Evolutionary conservation across 2,113 vertebrate genomes (phyloP), one percentile per base, ranked within the genome.

Genomic region (Gorilla gorilla): DNA sequence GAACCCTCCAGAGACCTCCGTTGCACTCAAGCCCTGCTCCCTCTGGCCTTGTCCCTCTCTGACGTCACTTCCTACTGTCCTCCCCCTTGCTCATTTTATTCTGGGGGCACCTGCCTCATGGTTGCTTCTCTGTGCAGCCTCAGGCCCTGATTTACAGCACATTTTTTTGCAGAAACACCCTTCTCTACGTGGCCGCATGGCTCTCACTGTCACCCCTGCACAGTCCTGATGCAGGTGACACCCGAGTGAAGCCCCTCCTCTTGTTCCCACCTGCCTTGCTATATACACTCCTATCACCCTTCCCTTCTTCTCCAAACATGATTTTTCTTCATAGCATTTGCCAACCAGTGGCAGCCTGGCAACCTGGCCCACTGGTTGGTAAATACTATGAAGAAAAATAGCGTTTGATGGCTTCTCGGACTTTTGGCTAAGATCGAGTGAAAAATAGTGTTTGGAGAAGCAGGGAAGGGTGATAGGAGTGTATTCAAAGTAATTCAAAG

Each of bases 21-120:
- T 52, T n/a, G 3, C 16, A 3, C 89, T 38, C 10, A 3, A 35
- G 17, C 2, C 10, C 43, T 40, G 12, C 5, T 30, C 0, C n/a
- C 70, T 66, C 48, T 13, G 38, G 57, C 30, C 10, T 1, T 30
- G 57, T 8, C 4, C 30, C 52, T 55, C 57, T 83, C 30, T 30
- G 13, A 55, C 10, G 5, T 81, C 30, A 11, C 23, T 72, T 79
- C 32, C n/a, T n/a, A 4, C 4, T 66, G 61, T 14, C 57, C 35
- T 50, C 14, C 23, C n/a, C 45, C 1, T 38, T 16, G 48, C 9
- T 6, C 8, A 0, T 6, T 45, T 70, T 50, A 3, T 30, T 18
- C 9, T 7, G 6, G 64, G 12, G 23, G 8, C 35, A 45, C 48
- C 7, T 30, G 30, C 23, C 43, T 90, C 18, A 23, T 13, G 8